These are phyloP conservation scores for Melieria picta DNA, from an alignment of 2,888 invertebrate species.

Conservation along the genomic window DNA sequence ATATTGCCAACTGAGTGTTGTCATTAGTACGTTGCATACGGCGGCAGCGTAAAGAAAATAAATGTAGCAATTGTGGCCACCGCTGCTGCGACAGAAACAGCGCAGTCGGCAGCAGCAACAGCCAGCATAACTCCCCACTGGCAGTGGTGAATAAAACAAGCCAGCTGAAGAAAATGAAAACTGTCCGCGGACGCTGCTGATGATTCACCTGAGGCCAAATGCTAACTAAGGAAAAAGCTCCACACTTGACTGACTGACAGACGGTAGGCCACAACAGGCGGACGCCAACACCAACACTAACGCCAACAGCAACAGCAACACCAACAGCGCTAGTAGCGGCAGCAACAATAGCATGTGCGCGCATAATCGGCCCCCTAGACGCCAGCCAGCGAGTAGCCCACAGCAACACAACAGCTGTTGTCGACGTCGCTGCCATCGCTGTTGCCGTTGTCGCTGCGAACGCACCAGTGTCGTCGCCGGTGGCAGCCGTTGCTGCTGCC, in stretches of 20 bases:
- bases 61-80: background rate
- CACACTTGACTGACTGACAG: slow-evolving; percentile 30
- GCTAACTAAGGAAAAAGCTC: slow-evolving; percentile 9
- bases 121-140: slow-evolving; percentile 14
- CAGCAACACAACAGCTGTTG: slow-evolving; percentile 32
- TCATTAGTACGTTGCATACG: too few species aligned
- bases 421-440: slow-evolving; percentile 26
- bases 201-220: slow-evolving; percentile 22
- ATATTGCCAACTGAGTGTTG: too few species aligned
- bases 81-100: slow-evolving; percentile 1
- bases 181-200: background rate
- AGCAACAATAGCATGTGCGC: slow-evolving; percentile 25
- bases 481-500: background rate
- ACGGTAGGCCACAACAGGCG: slow-evolving; percentile 4
- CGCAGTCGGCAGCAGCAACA: slow-evolving; percentile 12
- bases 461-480: background rate
- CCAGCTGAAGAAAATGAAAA: background rate
- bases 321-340: slow-evolving; percentile 17
- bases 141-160: slow-evolving; percentile 20
- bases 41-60: background rate
- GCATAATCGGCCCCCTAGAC: slow-evolving; percentile 6
- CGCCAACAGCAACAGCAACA: slow-evolving; percentile 15
- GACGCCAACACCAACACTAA: slow-evolving; percentile 7
- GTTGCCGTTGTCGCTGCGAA: slow-evolving; percentile 35
- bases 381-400: slow-evolving; percentile 26